phyloP scores from a whole-genome alignment of 2,113 vertebrate genomes.

The Hepsetus odoe region DNA sequence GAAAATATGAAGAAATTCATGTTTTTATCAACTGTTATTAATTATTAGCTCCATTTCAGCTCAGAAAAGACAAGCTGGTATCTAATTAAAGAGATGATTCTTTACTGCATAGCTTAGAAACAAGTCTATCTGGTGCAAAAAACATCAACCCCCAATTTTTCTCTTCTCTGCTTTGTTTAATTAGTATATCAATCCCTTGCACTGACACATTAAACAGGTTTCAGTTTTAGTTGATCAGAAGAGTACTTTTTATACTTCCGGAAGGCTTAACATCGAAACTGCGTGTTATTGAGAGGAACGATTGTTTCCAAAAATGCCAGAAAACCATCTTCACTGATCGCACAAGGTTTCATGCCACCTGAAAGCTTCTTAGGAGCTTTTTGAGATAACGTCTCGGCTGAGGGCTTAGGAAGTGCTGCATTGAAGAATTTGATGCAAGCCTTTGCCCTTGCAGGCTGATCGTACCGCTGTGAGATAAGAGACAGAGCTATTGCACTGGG shows the following conservation, averaged over 20 bases:
- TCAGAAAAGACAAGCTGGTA: too few relatives aligned
- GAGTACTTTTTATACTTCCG: not conserved
- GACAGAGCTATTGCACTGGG: not conserved
- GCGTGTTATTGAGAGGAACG: not conserved
- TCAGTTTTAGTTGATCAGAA: not conserved
- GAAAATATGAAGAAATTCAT: too few relatives aligned
- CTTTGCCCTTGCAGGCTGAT: conserved; percentile 19
- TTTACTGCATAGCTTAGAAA: too few relatives aligned
- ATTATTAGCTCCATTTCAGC: too few relatives aligned
- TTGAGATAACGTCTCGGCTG: not conserved
- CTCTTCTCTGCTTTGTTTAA: too few relatives aligned
- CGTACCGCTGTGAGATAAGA: conserved; percentile 6
- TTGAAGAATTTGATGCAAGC: not conserved
- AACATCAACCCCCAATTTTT: too few relatives aligned
- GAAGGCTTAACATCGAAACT: not conserved
- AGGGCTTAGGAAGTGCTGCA: not conserved
- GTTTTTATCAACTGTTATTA: too few relatives aligned
- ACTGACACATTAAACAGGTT: not conserved
- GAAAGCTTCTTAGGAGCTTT: not conserved
- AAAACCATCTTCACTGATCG: not conserved
- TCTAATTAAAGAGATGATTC: too few relatives aligned
- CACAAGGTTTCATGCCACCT: not conserved
- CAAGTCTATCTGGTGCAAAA: too few relatives aligned
- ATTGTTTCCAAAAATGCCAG: not conserved
- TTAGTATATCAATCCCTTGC: not conserved